Base-by-base conservation (phyloP, 2,888 invertebrate species). In the Ormyrus pomaceus region DNA sequence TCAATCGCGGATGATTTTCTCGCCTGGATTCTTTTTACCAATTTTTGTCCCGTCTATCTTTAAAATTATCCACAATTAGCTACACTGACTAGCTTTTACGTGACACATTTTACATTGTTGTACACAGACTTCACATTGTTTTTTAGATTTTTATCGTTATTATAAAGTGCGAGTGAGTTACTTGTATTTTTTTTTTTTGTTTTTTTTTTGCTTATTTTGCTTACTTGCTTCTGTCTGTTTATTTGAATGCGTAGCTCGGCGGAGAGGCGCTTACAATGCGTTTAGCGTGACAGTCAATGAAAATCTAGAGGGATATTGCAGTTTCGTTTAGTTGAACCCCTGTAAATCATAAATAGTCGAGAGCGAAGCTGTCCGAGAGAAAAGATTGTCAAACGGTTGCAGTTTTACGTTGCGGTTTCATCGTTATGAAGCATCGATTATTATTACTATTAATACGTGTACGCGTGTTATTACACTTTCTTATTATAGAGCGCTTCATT, bases 401-500 rank as follows among this genome's bases (percentile, higher is more conserved):
- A 70, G 55, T 50, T 65, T 77, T 55, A 10, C 34, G 34, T 34
- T 34, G 34, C 9, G 50, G n/a, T 19, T 73, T 55, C 58, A 13
- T 6, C 55, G 46, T 58, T 58, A 48, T 55, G 58, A 71, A 66
- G 65, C 46, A 4, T 55, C 48, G 53, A 4, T 9, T 56, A 34
- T 34, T 61, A 61, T 69, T 70, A 56, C 51, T 66, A 50, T 34
- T 81, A 19, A 46, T 70, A 65, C 11, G 10, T 70, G 34, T 34
- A 34, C 34, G 4, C 4, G 34, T 34, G 34, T 34, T 34, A 59
- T 66, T 45, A 55, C 10, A 58, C 64, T 77, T 66, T 71, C 51
- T 79, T 78, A 65, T 50, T 46, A 65, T 59, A 77, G 58, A 73
- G 65, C 74, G 34, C 68, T 78, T 78, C 78, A 83, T 34, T 83